These are phyloP conservation scores for Micrasema minimum DNA, from an alignment of 1,140 invertebrate species.

Conservation along the genomic window DNA sequence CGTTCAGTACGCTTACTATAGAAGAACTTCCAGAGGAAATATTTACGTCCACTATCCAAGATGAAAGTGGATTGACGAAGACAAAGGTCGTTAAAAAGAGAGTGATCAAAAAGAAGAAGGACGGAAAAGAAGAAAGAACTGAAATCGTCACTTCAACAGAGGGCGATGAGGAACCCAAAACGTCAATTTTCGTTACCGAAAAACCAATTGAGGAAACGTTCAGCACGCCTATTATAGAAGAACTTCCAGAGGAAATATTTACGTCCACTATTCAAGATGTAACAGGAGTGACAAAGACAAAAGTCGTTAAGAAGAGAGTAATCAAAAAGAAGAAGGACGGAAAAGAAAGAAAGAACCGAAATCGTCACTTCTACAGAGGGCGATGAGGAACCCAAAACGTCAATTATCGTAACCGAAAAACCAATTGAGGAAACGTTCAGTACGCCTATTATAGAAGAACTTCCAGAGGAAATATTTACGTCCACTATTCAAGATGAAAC, in stretches of 20 bases:
- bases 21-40: constrained; percentile 55
- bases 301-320: constrained; percentile 54
- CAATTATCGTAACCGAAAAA: constrained; percentile 48
- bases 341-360: constrained; percentile 9
- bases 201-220: constrained; percentile 21
- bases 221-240: not conserved
- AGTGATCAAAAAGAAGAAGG: constrained; percentile 48
- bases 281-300: constrained; percentile 39
- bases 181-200: constrained; percentile 41
- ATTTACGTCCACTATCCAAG: constrained; percentile 18
- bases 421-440: constrained; percentile 25
- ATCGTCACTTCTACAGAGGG: constrained; percentile 20
- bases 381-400: constrained; percentile 56
- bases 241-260: constrained; percentile 1
- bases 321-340: constrained; percentile 54
- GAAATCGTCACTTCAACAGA: constrained; percentile 55
- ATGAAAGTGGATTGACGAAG: constrained; percentile 50
- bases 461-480: constrained; percentile 56
- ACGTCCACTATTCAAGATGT: not conserved
- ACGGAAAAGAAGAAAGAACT: constrained; percentile 48
- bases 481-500: constrained; percentile 44
- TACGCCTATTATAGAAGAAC: constrained; percentile 55
- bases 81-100: constrained; percentile 46
- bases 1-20: constrained; percentile 48
- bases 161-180: constrained; percentile 46